Base-by-base conservation (phyloP, 2,888 invertebrate genomes). In the Pseudococcus longispinus region DNA sequence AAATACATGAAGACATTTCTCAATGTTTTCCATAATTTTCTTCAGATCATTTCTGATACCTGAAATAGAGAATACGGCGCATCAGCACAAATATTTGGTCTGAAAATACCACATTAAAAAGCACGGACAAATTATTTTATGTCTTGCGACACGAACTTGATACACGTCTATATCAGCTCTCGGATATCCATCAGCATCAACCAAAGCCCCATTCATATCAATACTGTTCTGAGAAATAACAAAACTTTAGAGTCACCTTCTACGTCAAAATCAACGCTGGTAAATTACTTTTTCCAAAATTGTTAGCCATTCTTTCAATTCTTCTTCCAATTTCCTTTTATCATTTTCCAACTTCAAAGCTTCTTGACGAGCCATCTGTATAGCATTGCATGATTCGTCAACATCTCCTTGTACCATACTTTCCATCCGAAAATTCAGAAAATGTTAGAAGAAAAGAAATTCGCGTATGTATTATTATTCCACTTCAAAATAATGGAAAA, bases 31-130 rank as follows among this genome's bases (percentile, higher is more conserved):
- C 95, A 97, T 97, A 46, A 98, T 88, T 1, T 92, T 92, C 90
- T 95, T 96, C 90, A 96, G 95, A 91, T 98, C 98, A 91, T 97
- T 98, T 91, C 95, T 96, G 26, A 97, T 92, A 90, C 95, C 96
- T 96, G 89, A 29, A 90, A 89, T 42, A 85, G 18, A 18, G 6
- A 26, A 70, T 70, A 65, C 3, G 9, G 15, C 46, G 2, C 51
- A n/a, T 51, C 0, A 51, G n/a, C n/a, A n/a, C n/a, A 18, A n/a
- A n/a, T 51, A 77, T 1, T 1, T 82, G 26, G 4, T 26, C n/a
- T 11, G 15, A 15, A 23, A 26, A 26, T 6, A 46, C 29, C 9
- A 37, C 37, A 8, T 37, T 6, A 20, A 60, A 20, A 23, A 23
- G n/a, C 26, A 80, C 94, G 93, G 92, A 96, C 98, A 96, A 90